Conservation (phyloP, 2,888 invertebrate species). For the Amaurobius ferox region DNA sequence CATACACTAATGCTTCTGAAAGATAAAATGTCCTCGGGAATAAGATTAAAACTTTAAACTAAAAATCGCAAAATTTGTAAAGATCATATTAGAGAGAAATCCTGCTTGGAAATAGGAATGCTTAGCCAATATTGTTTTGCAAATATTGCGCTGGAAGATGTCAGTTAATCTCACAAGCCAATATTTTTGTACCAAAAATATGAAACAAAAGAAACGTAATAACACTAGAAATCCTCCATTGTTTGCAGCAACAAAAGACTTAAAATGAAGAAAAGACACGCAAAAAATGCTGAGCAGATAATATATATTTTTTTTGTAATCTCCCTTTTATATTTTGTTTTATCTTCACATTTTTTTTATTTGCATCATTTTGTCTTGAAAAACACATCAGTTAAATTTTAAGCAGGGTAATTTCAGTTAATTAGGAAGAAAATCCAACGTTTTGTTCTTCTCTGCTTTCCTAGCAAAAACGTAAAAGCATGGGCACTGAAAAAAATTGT, state of each 20-base stretch:
- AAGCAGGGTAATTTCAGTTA: constrained; percentile 62
- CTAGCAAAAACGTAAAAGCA: background rate
- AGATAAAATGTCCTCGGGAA: too few species aligned
- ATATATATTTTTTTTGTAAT: background rate
- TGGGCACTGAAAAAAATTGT: background rate
- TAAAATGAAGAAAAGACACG: constrained; percentile 12
- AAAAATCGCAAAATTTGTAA: too few species aligned
- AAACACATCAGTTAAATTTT: constrained; percentile 52
- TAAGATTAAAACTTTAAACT: too few species aligned
- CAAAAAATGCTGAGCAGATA: constrained; percentile 6
- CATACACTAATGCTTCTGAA: too few species aligned
- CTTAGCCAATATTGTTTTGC: too few species aligned
- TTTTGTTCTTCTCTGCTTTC: constrained; percentile 12
- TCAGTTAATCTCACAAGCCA: constrained; percentile 17
- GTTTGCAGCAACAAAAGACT: constrained; percentile 37
- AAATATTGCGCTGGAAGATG: too few species aligned
- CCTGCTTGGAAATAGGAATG: too few species aligned
- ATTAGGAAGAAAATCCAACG: constrained; percentile 64
- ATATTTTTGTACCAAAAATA: background rate
- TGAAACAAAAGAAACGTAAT: constrained; percentile 41
- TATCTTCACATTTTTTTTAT: too few species aligned
- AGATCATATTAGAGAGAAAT: too few species aligned
- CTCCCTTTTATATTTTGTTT: background rate
- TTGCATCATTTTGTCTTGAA: constrained; percentile 1
- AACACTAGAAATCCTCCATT: constrained; percentile 24